Evolutionary conservation across 2,113 vertebrate genomes (phyloP), one percentile per base, ranked within the genome.

Genomic region (Aphyosemion australe): DNA sequence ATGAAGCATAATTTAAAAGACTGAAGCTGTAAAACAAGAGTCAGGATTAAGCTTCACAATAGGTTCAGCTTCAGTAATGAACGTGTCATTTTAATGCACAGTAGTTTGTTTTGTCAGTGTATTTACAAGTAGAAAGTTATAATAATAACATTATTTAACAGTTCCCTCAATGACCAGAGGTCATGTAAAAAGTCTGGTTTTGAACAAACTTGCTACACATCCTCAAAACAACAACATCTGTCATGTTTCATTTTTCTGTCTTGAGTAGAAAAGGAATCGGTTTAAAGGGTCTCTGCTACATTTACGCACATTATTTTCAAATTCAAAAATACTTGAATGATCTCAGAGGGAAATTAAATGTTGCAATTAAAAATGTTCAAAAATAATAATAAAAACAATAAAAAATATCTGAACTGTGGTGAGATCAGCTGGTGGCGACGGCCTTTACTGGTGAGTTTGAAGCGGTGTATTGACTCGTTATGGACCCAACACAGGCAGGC

Each of bases 251-350:
- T 79, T 39, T 6, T 9, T 11, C 12, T 42, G 41, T 42, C 12
- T 42, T 59, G 67, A 43, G 60, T 80, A 86, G 79, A 84, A 87
- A 90, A 85, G 79, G 79, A 87, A 89, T 84, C 53, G 71, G 69
- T 54, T 26, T 26, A 5, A 26, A 26, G 3, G 75, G 31, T 79
- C 74, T 73, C 60, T 69, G 46, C 80, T 84, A 52, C 59, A 21
- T 56, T 67, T 43, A 78, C 60, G 26, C 26, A 26, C 26, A 26
- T 4, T 26, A 26, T 26, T 26, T 26, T 26, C 26, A 26, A 26
- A 26, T 26, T 26, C 26, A 26, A 26, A 26, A 4, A 26, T 4
- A 26, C 26, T 26, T 26, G 3, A 26, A 4, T 26, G 26, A 26
- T 26, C 26, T 5, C 26, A 26, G 26, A 26, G 26, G 1, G 26